Base-by-base conservation (phyloP, 2,113 vertebrate species). In the Bubo bubo region DNA sequence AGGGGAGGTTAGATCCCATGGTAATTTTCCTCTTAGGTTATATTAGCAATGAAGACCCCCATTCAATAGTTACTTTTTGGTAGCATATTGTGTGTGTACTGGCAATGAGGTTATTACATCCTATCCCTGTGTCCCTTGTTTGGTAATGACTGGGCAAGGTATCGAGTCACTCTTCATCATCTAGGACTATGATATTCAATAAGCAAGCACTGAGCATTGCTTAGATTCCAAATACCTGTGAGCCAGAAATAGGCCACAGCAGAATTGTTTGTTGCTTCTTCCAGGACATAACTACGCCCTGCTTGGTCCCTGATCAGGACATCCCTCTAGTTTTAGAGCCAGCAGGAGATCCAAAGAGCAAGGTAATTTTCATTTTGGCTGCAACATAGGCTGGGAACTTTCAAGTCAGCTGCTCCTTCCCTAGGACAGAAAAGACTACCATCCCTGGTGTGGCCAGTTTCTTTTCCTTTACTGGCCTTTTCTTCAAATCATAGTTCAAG, bases 201-300 rank as follows among this genome's bases (percentile, higher is more conserved):
- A 86, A 89, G 90, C 94, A 96, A 87, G 83, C 74, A n/a, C 52
- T 45, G 58, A 91, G 66, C 73, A 24, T 83, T 91, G 91, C 77
- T 89, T 95, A 62, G 37, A 47, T 82, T 96, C 95, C 97, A 83
- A 72, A 71, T 77, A 92, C 66, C 47, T 74, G 82, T 94, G 90
- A 93, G 95, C 95, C 95, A 86, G 81, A 94, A 95, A 9, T 2
- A 88, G 97, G 97, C 91, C 23, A 52, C 96, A 94, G 97, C 96
- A 96, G 97, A 98, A 96, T 8, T 98, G 95, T 97, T 83, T 98
- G 95, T 98, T 98, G 97, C 97, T 98, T 98, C 96, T 98, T 98
- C 97, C 95, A 98, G 97, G 97, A 98, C 55, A 77, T 97, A 95
- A 98, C 97, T 95, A 97, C 97, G 95, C 97, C 97, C 95, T 98